Evolutionary conservation across 1,140 invertebrate species (phyloP), one percentile per base, ranked within the genome.

Genomic region (Mya arenaria): DNA sequence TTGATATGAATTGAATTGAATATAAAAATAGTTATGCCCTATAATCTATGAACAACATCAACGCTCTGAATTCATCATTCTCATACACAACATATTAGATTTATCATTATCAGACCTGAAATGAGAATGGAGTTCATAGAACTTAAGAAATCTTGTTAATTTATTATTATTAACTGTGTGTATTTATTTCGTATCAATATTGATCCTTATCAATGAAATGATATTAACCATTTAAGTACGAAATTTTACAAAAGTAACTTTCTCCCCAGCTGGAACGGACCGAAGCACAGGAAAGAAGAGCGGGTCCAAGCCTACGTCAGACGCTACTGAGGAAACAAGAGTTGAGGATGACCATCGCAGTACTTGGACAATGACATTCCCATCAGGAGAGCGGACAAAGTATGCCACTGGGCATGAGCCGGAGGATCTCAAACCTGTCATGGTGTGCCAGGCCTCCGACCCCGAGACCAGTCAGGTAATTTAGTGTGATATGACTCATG

Each of bases 401-500:
- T 87, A 83, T 28, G 79, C 79, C 60, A 56, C 82, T 30, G 84
- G 86, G 37, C 89, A 85, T 28, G 74, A 78, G 13, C 60, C 69
- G 30, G 81, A 86, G 73, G 84, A 89, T 39, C 75, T 89, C 6
- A 83, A 86, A 44, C 65, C 85, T 4, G 86, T 91, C 4, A 88
- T 89, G 81, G 82, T 91, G 32, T 90, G 85, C 82, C 60, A 88
- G 66, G 91, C 90, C 6, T 89, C 89, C 30, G 92, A 92, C 78
- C 91, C 91, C 25, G 87, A 90, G 41, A 91, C 91, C 19, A 88
- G 85, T 65, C 91, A 92, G 90, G 92, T 92, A 78, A 13, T n/a
- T n/a, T n/a, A n/a, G n/a, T n/a, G n/a, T n/a, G n/a, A n/a, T n/a
- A n/a, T n/a, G n/a, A n/a, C n/a, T n/a, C n/a, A n/a, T n/a, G n/a